These are phyloP conservation scores for Pyrgilauda ruficollis DNA, from an alignment of 2,113 vertebrate genomes.

Conservation along the genomic window DNA sequence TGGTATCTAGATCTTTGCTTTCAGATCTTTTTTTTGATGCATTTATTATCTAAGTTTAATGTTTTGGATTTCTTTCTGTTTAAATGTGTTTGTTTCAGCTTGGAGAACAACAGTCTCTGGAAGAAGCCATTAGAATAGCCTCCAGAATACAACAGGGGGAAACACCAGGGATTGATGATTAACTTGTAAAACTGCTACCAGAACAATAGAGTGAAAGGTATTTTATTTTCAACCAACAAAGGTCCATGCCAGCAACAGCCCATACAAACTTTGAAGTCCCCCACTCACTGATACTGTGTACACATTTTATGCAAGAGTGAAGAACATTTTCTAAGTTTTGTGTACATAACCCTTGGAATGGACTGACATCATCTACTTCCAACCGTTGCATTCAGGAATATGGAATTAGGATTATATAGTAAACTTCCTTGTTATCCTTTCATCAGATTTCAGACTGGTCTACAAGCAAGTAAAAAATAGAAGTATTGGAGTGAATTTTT, in stretches of 20 bases:
- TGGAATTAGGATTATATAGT: conserved; percentile 71
- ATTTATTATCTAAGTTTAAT: not conserved
- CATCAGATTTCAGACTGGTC: conserved; percentile 62
- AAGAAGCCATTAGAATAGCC: conserved; percentile 99
- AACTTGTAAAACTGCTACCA: conserved; percentile 62
- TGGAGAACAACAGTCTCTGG: conserved; percentile 94
- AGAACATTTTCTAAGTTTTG: conserved; percentile 76
- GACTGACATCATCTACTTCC: conserved; percentile 63
- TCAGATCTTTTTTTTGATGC: not conserved
- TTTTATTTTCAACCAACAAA: conserved; percentile 69
- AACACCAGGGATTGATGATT: conserved; percentile 93
- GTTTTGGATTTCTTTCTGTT: not conserved
- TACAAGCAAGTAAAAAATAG: conserved; percentile 53
- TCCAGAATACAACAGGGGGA: conserved; percentile 98
- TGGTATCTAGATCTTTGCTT: not conserved
- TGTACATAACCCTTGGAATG: conserved; percentile 77
- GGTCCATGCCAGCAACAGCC: conserved; percentile 57
- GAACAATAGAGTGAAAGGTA: conserved; percentile 65
- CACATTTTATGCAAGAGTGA: conserved; percentile 74
- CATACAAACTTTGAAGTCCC: conserved; percentile 61
- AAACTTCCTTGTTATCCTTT: conserved; percentile 69
- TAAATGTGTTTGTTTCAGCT: conserved; percentile 77
- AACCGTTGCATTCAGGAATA: conserved; percentile 71
- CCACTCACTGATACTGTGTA: conserved; percentile 61
- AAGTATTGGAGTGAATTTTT: conserved; percentile 65